Base-by-base conservation (phyloP, 2,888 invertebrate genomes). In the Hermaeophaga mercurialis region DNA sequence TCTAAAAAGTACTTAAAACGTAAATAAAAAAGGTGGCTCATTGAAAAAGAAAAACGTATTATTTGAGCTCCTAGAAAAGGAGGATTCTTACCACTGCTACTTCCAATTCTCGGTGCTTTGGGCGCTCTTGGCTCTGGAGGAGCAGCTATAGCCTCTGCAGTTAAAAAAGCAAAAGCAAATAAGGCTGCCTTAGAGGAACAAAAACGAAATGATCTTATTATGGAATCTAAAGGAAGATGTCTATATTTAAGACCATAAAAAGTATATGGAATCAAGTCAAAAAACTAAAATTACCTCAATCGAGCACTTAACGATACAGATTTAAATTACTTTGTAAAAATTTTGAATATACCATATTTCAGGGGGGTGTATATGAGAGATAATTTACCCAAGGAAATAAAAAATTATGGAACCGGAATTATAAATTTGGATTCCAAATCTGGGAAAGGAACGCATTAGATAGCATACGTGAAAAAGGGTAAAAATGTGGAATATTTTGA, bases 171-270 rank as follows among this genome's bases (percentile, higher is more conserved):
- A 11, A 41, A 24, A 24, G 19, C 24, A 24, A 14, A 8, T 6
- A 12, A 24, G 7, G 26, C 7, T 5, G 7, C 4, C 11, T 24
- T 22, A 22, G 6, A 4, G 12, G 24, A 43, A 24, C 4, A n/a
- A 8, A 4, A 43, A 22, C 11, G 14, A n/a, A n/a, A n/a, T n/a
- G n/a, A n/a, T n/a, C n/a, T n/a, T n/a, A n/a, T n/a, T n/a, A 43
- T 22, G 41, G 41, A 24, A 17, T 17, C 18, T 7, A 38, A n/a
- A 54, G 43, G 44, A 50, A 33, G 49, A 49, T 36, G 12, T 4
- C 14, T 43, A 6, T 43, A 43, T n/a, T n/a, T n/a, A n/a, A n/a
- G n/a, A n/a, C n/a, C n/a, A n/a, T n/a, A n/a, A n/a, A n/a, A n/a
- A n/a, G n/a, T 17, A 15, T 38, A 18, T 5, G 38, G 38, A n/a